Base-by-base conservation (phyloP, 1,140 invertebrate genomes). In the Ceratina japonica region DNA sequence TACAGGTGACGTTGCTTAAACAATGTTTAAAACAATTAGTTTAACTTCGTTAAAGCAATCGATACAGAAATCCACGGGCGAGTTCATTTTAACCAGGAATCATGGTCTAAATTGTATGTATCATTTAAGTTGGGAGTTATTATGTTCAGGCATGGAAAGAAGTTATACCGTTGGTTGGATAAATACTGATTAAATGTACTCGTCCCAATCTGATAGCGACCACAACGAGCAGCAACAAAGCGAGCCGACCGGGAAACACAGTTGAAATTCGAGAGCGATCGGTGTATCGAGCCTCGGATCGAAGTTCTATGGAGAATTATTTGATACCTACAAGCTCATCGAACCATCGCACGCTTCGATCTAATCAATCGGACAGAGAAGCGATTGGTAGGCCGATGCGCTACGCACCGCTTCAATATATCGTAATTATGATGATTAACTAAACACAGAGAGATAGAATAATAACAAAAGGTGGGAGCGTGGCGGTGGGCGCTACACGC, bases 381-480 rank as follows among this genome's bases (percentile, higher is more conserved):
- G 75, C 69, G 79, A 80, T 83, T 83, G 86, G 86, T 75, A 83
- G 65, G 76, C 70, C 61, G 49, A 82, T 77, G 72, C 72, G 49
- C 66, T 54, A 72, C 63, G 56, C 75, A 76, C 70, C 80, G 77
- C 75, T 79, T 80, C 78, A 73, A 85, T 85, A n/a, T n/a, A 78
- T 82, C 70, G 80, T 88, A 85, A 87, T 88, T 82, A 87, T 88
- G 84, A 84, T 86, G 83, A 88, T 87, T 82, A 87, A 80, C 78
- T 88, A 87, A 84, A 86, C 85, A 87, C 83, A 84, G 64, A 83
- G 75, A 31, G 37, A 44, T 44, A 44, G 37, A 44, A 10, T 44
- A 44, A 44, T 10, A 31, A 44, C 37, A 44, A 44, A 44, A 8
- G 37, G 37, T 44, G 10, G 37, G 37, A 44, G 10, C 37, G 37